Evolutionary conservation across 2,888 invertebrate genomes (phyloP), one percentile per base, ranked within the genome.

Genomic region (Pheosia tremula): DNA sequence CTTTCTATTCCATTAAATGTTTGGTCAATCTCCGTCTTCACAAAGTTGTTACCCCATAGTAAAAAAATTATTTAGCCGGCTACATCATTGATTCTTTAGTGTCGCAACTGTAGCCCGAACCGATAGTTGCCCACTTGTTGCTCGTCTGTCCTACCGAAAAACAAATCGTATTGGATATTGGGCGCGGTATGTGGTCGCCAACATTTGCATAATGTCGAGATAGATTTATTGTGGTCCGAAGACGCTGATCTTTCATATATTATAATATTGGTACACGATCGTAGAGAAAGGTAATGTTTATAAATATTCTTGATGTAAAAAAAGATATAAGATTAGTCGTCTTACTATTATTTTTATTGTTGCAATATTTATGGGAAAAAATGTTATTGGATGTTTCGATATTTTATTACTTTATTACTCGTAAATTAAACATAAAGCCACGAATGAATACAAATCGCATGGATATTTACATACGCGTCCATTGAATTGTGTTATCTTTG

Each of bases 181-280:
- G 64, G 9, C 54, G 56, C 77, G 55, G 71, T 76, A 74, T 69
- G 67, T 76, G 69, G 67, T 57, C 61, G 59, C 72, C 60, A 63
- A 71, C 63, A 76, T 74, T 76, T 66, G 67, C 74, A 74, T 74
- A 76, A 74, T 67, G 62, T 66, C 63, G 58, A 59, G 49, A 39
- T 13, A 63, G 77, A 76, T 74, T 71, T 76, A 74, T 74, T 67
- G 67, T 63, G 49, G 54, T 45, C 10, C 60, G 61, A 55, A 76
- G 66, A 73, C 64, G 67, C 74, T 76, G 77, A 74, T 69, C 61
- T 67, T 52, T 60, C 59, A 59, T 11, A 62, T 60, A 62, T 60
- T 64, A 67, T 65, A 61, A 67, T 62, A 56, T 56, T 56, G 56
- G 45, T 56, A 56, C 62, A 57, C 57, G 56, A 54, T 49, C 59